A percentile compares a stretch with the other conserved stretches of the same genome.
phyloP scores from a whole-genome alignment of 92 coral and sea anemone species.

The Phymanthus crucifer region DNA sequence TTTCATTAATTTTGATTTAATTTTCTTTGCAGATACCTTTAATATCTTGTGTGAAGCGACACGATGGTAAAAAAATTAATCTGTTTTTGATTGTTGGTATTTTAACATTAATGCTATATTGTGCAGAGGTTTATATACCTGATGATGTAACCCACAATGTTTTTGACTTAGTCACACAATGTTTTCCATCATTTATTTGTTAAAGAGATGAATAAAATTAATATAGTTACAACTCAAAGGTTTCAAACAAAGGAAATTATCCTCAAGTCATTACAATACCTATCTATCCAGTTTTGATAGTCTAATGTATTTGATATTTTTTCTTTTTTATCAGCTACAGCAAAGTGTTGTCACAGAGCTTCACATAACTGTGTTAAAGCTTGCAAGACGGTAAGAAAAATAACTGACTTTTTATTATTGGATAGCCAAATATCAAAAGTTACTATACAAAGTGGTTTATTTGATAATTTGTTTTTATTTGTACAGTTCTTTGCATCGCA shows the following conservation, averaged over 20 bases:
- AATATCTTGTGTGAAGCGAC: slow-evolving; percentile 54
- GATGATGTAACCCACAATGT: too few relatives aligned
- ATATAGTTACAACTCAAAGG: too few relatives aligned
- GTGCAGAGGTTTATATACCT: too few relatives aligned
- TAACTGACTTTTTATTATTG: not conserved
- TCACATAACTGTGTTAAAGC: slow-evolving; percentile 56
- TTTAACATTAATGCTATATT: too few relatives aligned
- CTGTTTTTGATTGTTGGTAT: not conserved
- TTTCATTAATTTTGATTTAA: not conserved
- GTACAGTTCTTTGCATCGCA: slow-evolving; percentile 82
- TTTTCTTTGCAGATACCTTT: slow-evolving; percentile 36
- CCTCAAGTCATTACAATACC: too few relatives aligned
- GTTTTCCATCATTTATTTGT: too few relatives aligned
- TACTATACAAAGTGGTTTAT: too few relatives aligned
- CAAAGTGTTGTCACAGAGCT: slow-evolving; percentile 67
- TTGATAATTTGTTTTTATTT: not conserved
- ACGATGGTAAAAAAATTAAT: slow-evolving; percentile 50
- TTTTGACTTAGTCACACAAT: too few relatives aligned
- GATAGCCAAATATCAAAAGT: too few relatives aligned
- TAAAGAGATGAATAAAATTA: too few relatives aligned
- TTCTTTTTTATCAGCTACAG: slow-evolving; percentile 51
- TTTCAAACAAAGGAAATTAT: too few relatives aligned
- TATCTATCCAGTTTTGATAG: not conserved
- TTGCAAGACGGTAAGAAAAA: slow-evolving; percentile 86
- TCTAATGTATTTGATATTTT: not conserved